These are phyloP conservation scores for Nyctalus aviator DNA, from an alignment of 2,797 vertebrate genomes.

Conservation along the genomic window DNA sequence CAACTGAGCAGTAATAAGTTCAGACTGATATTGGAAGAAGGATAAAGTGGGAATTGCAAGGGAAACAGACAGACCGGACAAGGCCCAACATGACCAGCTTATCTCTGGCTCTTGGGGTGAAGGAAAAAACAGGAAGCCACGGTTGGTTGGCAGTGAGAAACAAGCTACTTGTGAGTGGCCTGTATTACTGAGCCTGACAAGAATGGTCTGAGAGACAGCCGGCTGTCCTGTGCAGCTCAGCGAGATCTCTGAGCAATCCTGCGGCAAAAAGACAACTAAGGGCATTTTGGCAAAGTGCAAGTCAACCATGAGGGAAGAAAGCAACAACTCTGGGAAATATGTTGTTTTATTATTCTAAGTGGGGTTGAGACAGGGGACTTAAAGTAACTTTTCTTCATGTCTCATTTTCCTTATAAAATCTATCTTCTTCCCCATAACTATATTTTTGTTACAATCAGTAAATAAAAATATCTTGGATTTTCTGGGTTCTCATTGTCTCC, in stretches of 20 bases:
- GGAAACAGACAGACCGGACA: not conserved
- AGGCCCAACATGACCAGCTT: not conserved
- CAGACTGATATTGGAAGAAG: not conserved
- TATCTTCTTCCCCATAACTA: not conserved
- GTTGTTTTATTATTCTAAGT: not conserved
- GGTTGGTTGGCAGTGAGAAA: not conserved
- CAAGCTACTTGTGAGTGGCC: not conserved
- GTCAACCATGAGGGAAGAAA: not conserved
- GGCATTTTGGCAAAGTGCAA: not conserved
- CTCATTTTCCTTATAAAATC: constrained; percentile 38
- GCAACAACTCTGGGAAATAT: not conserved
- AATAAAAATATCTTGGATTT: constrained; percentile 55
- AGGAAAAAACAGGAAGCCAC: not conserved
- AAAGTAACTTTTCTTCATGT: not conserved
- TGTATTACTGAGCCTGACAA: not conserved
- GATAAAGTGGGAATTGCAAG: not conserved
- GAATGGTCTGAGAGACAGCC: rapidly evolving
- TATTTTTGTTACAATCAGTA: not conserved
- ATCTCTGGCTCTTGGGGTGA: rapidly evolving
- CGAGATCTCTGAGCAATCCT: rapidly evolving
- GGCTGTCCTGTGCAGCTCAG: rapidly evolving
- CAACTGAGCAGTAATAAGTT: not conserved
- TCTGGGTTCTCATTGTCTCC: not conserved
- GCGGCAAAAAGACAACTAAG: not conserved
- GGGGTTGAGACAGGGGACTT: not conserved